Base-by-base conservation (phyloP, 1,140 invertebrate species). In the Sycophila sp. region DNA sequence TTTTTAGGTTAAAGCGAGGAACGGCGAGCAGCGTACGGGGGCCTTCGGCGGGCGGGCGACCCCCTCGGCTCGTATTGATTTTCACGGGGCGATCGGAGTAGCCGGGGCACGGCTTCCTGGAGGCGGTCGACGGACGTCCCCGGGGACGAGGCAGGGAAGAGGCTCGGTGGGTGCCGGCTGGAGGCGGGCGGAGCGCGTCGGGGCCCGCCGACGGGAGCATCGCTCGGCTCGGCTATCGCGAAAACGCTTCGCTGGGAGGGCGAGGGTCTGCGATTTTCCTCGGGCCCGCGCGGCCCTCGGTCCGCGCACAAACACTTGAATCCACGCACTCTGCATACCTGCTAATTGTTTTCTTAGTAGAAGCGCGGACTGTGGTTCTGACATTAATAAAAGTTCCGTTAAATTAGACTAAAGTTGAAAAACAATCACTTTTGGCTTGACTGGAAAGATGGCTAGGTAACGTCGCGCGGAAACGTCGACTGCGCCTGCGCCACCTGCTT, bases 261-360 rank as follows among this genome's bases (percentile, higher is more conserved):
- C 2, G 13, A 11, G 45, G 38, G 17, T 45, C n/a, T 36, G 4
- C 22, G 26, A 5, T 30, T 60, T 60, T 60, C n/a, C 30, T 6
- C 40, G 56, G 56, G 24, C 24, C 5, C 36, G 36, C 56, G 10
- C 11, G 4, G 45, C 6, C 13, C 22, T 3, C 15, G 17, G 38
- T 32, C 11, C 62, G 10, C 45, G 26, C 62, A 36, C 55, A 28
- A 26, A 30, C 56, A 69, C 66, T 59, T 10, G 28, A 28, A 59
- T n/a, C n/a, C n/a, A n/a, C n/a, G n/a, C n/a, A n/a, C n/a, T n/a
- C 60, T 32, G 34, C 63, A 22, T 91, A 96, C 95, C 95, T 92
- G 94, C 93, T 88, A 97, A 90, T 90, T 97, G 96, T 91, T 96
- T 97, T 89, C 94, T 92, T 88, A 97, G 90, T 89, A 97, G 89